Base-by-base conservation (phyloP, 2,888 invertebrate species). In the Pachliopta kotzebuea region DNA sequence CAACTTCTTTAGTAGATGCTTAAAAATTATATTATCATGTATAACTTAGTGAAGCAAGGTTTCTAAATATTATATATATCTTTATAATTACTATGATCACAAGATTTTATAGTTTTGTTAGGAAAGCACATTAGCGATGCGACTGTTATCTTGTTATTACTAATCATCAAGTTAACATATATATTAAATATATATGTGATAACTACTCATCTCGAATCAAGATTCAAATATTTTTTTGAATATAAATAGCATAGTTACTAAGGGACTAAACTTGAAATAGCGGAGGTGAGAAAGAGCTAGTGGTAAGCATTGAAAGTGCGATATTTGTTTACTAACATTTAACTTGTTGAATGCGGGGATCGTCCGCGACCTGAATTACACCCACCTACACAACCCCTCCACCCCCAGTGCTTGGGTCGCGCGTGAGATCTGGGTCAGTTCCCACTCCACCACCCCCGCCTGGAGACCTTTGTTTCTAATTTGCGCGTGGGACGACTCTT, bases 341-440 rank as follows among this genome's bases (percentile, higher is more conserved):
- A 26, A 64, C 63, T 60, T 64, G 63, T 64, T 64, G 63, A 64
- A 59, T 60, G 63, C 60, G 49, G 26, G 26, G 21, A 31, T 53
- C 23, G 54, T 20, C 17, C 56, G 49, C 63, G 63, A 56, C 55
- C 58, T 59, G 31, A 50, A 50, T 49, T 49, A n/a, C 26, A n/a
- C 23, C 49, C 23, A n/a, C 29, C n/a, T 26, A 14, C 14, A 0
- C n/a, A 17, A 37, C 37, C 53, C 24, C 56, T 14, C 20, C 17
- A 6, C 14, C 42, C 37, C 37, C 56, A 3, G 1, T 14, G 20
- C 21, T 31, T 21, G 20, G 21, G 31, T 20, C 54, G n/a, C 18
- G 37, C 49, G 21, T 20, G 23, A n/a, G 42, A 63, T 53, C 62
- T 63, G 29, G 62, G 62, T 58, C 62, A 63, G 37, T 21, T 45